Percentiles rank a stretch among this genome's conserved stretches.
Conservation (phyloP, 1,140 invertebrate genomes). For the Leptonema lineaticorne region DNA sequence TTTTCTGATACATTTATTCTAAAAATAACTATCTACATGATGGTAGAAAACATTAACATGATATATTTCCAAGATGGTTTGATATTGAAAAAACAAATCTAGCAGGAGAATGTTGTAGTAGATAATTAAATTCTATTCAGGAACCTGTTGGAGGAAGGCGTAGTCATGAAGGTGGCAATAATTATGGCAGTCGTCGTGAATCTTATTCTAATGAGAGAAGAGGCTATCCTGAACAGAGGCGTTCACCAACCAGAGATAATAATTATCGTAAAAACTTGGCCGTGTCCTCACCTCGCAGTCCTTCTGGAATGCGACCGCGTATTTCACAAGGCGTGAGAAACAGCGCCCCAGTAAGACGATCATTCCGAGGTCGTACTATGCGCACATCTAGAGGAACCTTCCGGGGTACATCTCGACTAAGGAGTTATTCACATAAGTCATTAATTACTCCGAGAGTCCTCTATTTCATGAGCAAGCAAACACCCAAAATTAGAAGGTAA, state of each 20-base stretch:
- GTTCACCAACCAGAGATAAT: conserved; percentile 48
- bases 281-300: conserved; percentile 53
- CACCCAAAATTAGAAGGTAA: conserved; percentile 27
- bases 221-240: conserved; percentile 50
- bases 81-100: background rate
- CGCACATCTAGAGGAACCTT: conserved; percentile 47
- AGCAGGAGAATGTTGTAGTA: conserved; percentile 42
- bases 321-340: conserved; percentile 38
- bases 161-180: conserved; percentile 55
- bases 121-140: conserved; percentile 56
- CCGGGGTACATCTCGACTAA: conserved; percentile 50
- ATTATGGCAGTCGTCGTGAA: conserved; percentile 55
- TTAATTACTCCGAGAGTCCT: conserved; percentile 44
- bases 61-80: background rate
- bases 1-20: background rate
- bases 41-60: conserved; percentile 8
- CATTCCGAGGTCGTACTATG: conserved; percentile 52
- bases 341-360: conserved; percentile 49
- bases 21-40: background rate
- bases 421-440: conserved; percentile 41
- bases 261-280: conserved; percentile 51
- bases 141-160: conserved; percentile 55
- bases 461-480: background rate
- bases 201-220: conserved; percentile 52
- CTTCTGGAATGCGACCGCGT: conserved; percentile 39